Base-by-base conservation (phyloP, 2,888 invertebrate genomes). In the Gryllus longicercus region DNA sequence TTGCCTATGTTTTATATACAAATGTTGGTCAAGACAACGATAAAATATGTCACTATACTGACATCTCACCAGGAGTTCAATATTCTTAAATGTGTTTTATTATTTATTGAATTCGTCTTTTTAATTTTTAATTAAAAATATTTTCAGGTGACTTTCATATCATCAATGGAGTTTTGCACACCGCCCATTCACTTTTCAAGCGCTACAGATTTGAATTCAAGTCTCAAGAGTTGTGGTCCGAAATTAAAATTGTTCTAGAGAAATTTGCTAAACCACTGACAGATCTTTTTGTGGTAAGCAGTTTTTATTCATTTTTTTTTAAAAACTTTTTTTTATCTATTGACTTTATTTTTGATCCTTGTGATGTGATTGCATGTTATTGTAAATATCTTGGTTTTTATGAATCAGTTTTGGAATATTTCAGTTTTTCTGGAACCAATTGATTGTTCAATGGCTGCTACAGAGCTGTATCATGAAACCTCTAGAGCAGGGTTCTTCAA, bases 131-230 rank as follows among this genome's bases (percentile, higher is more conserved):
- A 8, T 38, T 38, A 38, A 38, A 38, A 38, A 38, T 38, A 38
- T 83, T 88, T 87, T 82, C 88, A 90, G 95, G 96, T 76, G 97
- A 99, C 87, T 97, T 99, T 86, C 93, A 96, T 86, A 90, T 97
- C 0, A 97, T 99, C 82, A 97, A 98, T 86, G 98, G 98, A 0
- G 93, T 98, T 0, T 89, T 99, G 14, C 92, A 95, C 83, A 99
- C 99, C 0, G 98, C 96, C 0, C 97, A 99, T 88, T 98, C 99
- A 0, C 89, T 99, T 2, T 99, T 99, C 88, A 97, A 97, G 87
- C 92, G 96, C 83, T 99, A 99, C 87, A 91, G 99, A 78, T 96
- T 93, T 85, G 98, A 99, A 88, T 97, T 97, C 87, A 97, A 98
- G 87, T 97, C 98, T 0, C 94, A 99, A 86, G 91, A 92, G 81